Percentiles rank a stretch among this genome's conserved stretches.
phyloP scores from a whole-genome alignment of 2,797 vertebrate species.

The Esox lucius region DNA sequence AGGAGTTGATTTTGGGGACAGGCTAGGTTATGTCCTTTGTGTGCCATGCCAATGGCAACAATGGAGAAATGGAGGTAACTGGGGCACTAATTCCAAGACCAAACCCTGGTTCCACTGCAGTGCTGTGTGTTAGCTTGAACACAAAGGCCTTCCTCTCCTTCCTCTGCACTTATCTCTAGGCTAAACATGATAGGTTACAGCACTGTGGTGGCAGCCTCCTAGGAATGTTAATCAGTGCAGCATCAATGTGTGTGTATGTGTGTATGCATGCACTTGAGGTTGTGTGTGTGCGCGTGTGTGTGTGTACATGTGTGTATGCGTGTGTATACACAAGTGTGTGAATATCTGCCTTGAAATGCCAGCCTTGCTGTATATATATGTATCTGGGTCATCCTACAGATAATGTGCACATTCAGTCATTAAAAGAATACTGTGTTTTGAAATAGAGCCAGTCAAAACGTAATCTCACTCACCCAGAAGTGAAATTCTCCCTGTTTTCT shows the following conservation, averaged over 20 bases:
- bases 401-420: conserved; percentile 62
- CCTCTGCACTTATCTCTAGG: conserved; percentile 48
- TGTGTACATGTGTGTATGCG: not conserved
- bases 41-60: conserved; percentile 25
- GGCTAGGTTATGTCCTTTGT: not conserved
- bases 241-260: not conserved
- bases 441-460: conserved; percentile 10
- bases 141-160: conserved; percentile 10
- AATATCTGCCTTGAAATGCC: conserved; percentile 19
- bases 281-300: conserved; percentile 3
- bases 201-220: conserved; percentile 39
- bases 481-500: too few relatives aligned
- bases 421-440: conserved; percentile 48
- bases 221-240: conserved; percentile 34
- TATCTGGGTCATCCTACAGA: conserved; percentile 69
- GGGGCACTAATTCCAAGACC: not conserved
- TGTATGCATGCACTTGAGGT: not conserved
- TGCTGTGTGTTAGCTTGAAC: not conserved
- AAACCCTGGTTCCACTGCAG: not conserved
- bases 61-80: not conserved
- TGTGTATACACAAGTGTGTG: not conserved
- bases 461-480: not conserved
- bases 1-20: not conserved
- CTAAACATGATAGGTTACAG: conserved; percentile 33
- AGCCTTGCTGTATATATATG: conserved; percentile 48